Evolutionary conservation across 2,888 invertebrate genomes (phyloP), one percentile per base, ranked within the genome.

Genomic region (Scaptomyza reducta): DNA sequence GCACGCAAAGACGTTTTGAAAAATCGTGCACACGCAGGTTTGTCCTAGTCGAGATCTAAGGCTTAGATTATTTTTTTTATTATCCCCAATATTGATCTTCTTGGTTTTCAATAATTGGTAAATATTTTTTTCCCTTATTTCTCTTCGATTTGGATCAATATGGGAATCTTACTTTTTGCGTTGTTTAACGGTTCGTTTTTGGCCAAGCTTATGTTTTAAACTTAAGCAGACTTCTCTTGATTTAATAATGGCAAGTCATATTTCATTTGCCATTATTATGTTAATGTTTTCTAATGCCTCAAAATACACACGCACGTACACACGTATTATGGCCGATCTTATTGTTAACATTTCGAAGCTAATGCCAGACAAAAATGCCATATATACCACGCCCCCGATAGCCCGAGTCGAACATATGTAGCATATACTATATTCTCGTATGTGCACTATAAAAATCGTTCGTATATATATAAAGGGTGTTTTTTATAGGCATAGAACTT

Each of bases 281-380:
- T 5, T 35, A 50, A 35, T 45, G 33, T 41, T 42, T 54, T 61
- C 29, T 45, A 46, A 49, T 55, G 61, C 42, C 40, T 50, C 38
- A 67, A 71, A 38, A 49, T 29, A 45, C 33, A 46, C 54, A n/a
- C 33, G 33, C 4, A 33, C 25, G 25, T 25, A 4, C n/a, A 1
- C 22, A 22, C 22, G 38, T 42, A 51, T 44, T 50, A 35, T 59
- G 55, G 60, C 38, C 56, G 41, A 46, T 27, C 41, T 25, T 38
- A 54, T n/a, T 41, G 46, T 71, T 58, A 61, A 65, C 60, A 70
- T 56, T 16, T 33, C 47, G 33, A 46, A 18, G 40, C 5, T 35
- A 31, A 59, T 55, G 59, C 45, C 50, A 53, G 35, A 38, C 46
- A 49, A 18, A 44, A 58, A 45, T 59, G 29, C 29, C 11, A 1